These are phyloP conservation scores for Holcopasites calliopsidis DNA, from an alignment of 1,140 invertebrate species.

Conservation along the genomic window DNA sequence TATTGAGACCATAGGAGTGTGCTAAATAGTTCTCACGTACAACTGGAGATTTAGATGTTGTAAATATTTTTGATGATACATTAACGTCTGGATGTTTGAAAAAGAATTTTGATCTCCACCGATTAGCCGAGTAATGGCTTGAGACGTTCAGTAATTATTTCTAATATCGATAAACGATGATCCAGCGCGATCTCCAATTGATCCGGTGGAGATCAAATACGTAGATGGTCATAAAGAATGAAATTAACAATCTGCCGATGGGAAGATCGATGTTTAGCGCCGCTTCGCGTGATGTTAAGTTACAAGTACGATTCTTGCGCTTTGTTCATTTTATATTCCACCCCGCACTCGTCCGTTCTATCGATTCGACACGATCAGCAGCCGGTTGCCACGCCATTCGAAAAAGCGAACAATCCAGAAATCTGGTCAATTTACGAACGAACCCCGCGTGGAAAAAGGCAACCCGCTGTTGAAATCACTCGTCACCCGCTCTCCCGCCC, in stretches of 20 bases:
- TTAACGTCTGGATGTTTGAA: too few relatives aligned
- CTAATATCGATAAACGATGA: too few relatives aligned
- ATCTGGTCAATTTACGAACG: too few relatives aligned
- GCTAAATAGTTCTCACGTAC: not conserved
- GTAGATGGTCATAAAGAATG: too few relatives aligned
- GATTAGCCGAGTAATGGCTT: too few relatives aligned
- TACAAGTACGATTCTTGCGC: not conserved
- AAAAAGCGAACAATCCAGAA: not conserved
- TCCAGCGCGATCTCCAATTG: too few relatives aligned
- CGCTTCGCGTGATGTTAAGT: not conserved
- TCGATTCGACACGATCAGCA: slow-evolving; percentile 5
- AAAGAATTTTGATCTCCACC: too few relatives aligned
- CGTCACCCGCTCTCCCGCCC: slow-evolving; percentile 18
- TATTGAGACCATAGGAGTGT: too few relatives aligned
- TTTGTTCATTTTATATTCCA: not conserved
- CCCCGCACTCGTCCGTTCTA: not conserved
- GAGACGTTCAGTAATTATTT: too few relatives aligned
- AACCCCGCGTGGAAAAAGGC: too few relatives aligned
- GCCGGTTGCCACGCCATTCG: not conserved
- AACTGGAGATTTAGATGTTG: not conserved
- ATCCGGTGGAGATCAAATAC: too few relatives aligned
- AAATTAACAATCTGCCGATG: too few relatives aligned
- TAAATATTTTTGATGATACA: not conserved
- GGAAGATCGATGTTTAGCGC: not conserved
- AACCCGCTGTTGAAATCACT: slow-evolving; percentile 23